Base-by-base conservation (phyloP, 2,888 invertebrate genomes). In the Liopterus haemorrhoidalis region DNA sequence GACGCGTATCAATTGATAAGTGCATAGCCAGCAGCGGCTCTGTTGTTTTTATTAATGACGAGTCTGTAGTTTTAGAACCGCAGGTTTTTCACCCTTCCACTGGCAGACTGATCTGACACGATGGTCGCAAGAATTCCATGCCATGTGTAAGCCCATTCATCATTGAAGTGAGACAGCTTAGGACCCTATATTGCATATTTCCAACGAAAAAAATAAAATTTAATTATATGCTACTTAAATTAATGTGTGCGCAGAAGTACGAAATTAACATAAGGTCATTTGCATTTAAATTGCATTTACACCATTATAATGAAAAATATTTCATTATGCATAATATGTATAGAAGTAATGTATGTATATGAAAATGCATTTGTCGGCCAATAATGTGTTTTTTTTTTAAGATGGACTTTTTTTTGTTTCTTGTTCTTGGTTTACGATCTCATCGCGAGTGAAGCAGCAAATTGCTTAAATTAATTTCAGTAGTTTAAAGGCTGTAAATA, bases 141-240 rank as follows among this genome's bases (percentile, higher is more conserved):
- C n/a, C n/a, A n/a, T n/a, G n/a, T n/a, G n/a, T n/a, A n/a, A n/a
- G n/a, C n/a, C n/a, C n/a, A n/a, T n/a, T n/a, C n/a, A n/a, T n/a
- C n/a, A n/a, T n/a, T n/a, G n/a, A n/a, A n/a, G n/a, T n/a, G n/a
- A n/a, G n/a, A n/a, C n/a, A n/a, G n/a, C n/a, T n/a, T n/a, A n/a
- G n/a, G n/a, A n/a, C n/a, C n/a, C 58, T 55, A 54, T 59, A 61
- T 60, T 63, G 61, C 61, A 62, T 64, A 65, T 66, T 65, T 61
- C 59, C 62, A 56, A 58, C 55, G 59, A 59, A 64, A 65, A 61
- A 64, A 65, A 64, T 64, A 65, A 77, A 78, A 78, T 76, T 76
- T 75, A 78, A 78, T 78, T 78, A 78, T 77, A 73, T 76, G 75
- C 76, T 78, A 76, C 77, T 78, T 78, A 78, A 76, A 76, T 74